These are phyloP conservation scores for Lutjanus argentimaculatus DNA, from an alignment of 2,797 vertebrate genomes.

Conservation along the genomic window DNA sequence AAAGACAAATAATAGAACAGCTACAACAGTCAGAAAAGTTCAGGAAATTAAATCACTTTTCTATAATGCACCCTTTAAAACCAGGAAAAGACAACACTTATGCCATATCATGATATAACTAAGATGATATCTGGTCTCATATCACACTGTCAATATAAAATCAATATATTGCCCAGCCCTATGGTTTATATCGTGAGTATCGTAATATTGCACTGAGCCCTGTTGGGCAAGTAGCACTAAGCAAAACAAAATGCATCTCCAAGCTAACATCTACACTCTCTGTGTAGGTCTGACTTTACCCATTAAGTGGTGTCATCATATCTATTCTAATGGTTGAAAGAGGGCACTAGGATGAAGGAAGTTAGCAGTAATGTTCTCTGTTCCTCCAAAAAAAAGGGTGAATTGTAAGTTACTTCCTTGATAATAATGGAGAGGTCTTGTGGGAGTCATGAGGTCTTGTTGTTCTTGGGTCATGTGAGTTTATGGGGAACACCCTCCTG, in stretches of 20 bases:
- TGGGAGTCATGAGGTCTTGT: conserved; percentile 81
- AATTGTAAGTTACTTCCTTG: conserved; percentile 43
- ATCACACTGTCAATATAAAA: too few species aligned
- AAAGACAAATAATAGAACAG: too few species aligned
- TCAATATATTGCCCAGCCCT: too few species aligned
- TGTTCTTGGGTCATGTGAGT: conserved; percentile 79
- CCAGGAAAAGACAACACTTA: too few species aligned
- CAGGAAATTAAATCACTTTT: too few species aligned
- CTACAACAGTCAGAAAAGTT: too few species aligned
- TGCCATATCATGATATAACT: too few species aligned
- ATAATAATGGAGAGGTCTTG: conserved; percentile 74
- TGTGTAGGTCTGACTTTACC: background rate
- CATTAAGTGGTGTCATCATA: conserved; percentile 12
- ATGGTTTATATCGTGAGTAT: too few species aligned
- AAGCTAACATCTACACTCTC: background rate
- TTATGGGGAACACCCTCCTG: conserved; percentile 73
- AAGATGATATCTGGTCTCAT: too few species aligned
- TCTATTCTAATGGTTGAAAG: background rate
- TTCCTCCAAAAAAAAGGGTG: too few species aligned
- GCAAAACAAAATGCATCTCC: conserved; percentile 1
- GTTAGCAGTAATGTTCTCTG: background rate
- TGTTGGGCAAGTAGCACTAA: background rate
- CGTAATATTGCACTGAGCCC: too few species aligned
- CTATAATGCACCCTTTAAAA: too few species aligned
- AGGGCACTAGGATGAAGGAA: background rate